Base-by-base conservation (phyloP, 2,888 invertebrate genomes). In the Neria commutata region DNA sequence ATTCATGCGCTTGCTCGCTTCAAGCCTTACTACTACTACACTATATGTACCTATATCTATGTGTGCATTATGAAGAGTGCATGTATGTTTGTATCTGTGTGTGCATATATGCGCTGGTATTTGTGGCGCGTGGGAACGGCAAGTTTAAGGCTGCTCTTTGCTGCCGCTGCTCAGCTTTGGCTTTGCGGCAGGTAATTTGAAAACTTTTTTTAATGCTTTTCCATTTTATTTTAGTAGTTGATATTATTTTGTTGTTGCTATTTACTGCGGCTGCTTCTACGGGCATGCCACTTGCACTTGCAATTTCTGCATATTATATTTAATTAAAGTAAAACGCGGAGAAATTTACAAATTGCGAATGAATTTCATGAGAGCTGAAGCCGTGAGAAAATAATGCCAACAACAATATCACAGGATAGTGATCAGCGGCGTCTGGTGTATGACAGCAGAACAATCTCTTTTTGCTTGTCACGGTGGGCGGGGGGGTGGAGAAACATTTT, bases 191-290 rank as follows among this genome's bases (percentile, higher is more conserved):
- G 3, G 25, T 33, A 14, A 5, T 21, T 17, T 50, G 50, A 10
- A 17, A 11, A 23, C 8, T 19, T 16, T 29, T 50, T 33, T 29
- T 11, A 42, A 21, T 19, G 6, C 21, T 42, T 42, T 42, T 19
- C 5, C 19, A 19, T 42, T 42, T 42, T 8, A 37, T 37, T 37
- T 8, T n/a, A n/a, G 16, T 14, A 25, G 10, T 10, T 11, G 14
- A 24, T 24, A n/a, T 70, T 54, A 72, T 70, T 72, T 74, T 72
- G 69, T 73, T 70, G 69, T 68, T 67, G 60, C 65, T 65, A 73
- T 71, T 73, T 71, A 56, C 54, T 60, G 14, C 34, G 50, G 25
- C 54, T 49, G 42, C 40, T 40, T 50, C 24, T 37, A 14, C 23
- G 46, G 17, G 24, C 29, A 23, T 45, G 16, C 21, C 17, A n/a